Percentiles rank a stretch among this genome's conserved stretches.
Conservation (phyloP, 2,113 vertebrate genomes). For the Oenanthe melanoleuca region DNA sequence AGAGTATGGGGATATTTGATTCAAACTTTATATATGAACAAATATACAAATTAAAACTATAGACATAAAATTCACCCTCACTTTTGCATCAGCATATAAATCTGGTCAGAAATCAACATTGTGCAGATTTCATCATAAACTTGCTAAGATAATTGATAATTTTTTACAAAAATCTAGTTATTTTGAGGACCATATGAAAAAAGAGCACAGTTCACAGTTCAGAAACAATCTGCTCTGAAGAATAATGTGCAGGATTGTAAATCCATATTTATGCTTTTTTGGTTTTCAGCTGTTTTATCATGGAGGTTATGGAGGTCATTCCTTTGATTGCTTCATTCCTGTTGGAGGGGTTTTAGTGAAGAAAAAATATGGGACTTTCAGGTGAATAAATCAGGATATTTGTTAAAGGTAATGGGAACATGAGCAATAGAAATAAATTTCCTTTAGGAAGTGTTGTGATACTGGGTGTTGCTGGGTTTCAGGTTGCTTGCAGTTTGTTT, state of each 20-base stretch:
- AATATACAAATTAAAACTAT: not conserved
- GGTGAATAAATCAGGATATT: not conserved
- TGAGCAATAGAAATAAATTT: not conserved
- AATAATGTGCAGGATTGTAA: not conserved
- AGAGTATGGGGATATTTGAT: not conserved
- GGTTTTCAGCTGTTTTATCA: not conserved
- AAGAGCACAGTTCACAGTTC: not conserved
- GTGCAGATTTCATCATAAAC: not conserved
- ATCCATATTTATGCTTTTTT: not conserved
- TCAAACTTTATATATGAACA: not conserved
- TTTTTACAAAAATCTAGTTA: not conserved
- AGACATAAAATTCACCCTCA: not conserved
- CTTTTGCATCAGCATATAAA: not conserved
- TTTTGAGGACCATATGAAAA: not conserved
- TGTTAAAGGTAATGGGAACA: not conserved
- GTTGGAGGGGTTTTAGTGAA: not conserved
- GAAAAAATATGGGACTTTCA: not conserved
- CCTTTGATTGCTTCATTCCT: not conserved
- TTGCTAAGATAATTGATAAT: not conserved
- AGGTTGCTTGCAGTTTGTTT: not conserved
- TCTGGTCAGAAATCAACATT: not conserved
- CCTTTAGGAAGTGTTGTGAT: not conserved
- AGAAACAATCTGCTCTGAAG: not conserved
- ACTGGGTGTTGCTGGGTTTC: not conserved
- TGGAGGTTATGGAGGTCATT: fast-evolving